Percentiles rank a stretch among this genome's conserved stretches.
These are phyloP conservation scores for Eupithecia abbreviata DNA, from an alignment of 2,888 invertebrate species.

Conservation along the genomic window DNA sequence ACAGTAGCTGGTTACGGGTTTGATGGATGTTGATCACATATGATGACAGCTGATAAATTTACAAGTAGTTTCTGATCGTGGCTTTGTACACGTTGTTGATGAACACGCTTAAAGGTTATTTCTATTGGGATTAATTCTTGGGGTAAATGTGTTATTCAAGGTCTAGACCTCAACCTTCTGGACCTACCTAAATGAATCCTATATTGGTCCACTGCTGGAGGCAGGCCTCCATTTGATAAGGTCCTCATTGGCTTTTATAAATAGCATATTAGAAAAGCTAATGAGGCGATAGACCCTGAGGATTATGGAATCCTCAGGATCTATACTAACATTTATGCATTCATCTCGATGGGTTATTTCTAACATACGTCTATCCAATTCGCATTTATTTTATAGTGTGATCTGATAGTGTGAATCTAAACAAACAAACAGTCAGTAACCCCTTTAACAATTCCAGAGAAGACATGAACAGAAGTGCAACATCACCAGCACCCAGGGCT, in stretches of 20 bases:
- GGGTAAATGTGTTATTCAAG: neutral
- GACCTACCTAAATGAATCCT: too few species aligned
- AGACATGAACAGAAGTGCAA: conserved; percentile 59
- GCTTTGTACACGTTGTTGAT: neutral
- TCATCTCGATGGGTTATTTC: too few species aligned
- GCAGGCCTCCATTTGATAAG: too few species aligned
- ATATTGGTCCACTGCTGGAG: too few species aligned
- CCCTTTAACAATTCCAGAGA: conserved; percentile 51
- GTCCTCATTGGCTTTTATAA: too few species aligned
- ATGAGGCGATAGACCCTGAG: too few species aligned
- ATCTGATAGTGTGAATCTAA: neutral
- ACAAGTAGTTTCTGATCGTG: neutral
- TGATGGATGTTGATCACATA: neutral
- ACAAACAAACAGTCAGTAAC: neutral
- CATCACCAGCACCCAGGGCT: conserved; percentile 82
- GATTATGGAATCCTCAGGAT: too few species aligned
- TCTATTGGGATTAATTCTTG: neutral
- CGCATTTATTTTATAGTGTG: neutral
- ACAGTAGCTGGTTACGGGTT: neutral
- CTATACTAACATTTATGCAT: too few species aligned
- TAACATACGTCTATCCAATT: too few species aligned
- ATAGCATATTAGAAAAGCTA: too few species aligned
- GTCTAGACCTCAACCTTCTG: neutral
- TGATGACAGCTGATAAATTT: neutral
- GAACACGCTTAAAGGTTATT: neutral